phyloP scores from a whole-genome alignment of 2,113 vertebrate genomes.

The Oreochromis aureus region DNA sequence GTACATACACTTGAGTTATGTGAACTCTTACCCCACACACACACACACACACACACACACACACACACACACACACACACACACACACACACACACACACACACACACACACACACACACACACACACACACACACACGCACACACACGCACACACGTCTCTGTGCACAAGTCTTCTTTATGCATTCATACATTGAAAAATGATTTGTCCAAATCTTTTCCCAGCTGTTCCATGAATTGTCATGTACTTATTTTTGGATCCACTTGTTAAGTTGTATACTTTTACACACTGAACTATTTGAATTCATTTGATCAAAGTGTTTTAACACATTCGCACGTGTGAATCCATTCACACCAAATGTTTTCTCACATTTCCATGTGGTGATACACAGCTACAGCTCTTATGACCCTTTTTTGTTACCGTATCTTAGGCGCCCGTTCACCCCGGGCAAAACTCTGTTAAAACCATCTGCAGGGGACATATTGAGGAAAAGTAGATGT shows the following conservation, averaged over 20 bases:
- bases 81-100: too few species aligned
- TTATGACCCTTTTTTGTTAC: background rate
- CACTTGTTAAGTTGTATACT: background rate
- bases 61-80: background rate
- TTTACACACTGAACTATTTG: background rate
- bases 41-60: too few species aligned
- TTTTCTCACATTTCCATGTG: background rate
- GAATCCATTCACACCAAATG: background rate
- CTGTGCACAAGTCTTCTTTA: background rate
- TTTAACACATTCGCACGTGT: background rate
- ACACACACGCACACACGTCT: background rate
- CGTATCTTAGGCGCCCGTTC: background rate
- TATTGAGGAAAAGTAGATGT: conserved; percentile 32
- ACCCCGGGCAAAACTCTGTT: conserved; percentile 21
- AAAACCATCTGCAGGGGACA: conserved; percentile 47
- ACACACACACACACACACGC: too few species aligned
- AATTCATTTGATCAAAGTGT: background rate
- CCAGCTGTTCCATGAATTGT: background rate
- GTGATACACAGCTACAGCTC: background rate
- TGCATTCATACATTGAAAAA: background rate
- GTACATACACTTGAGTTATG: background rate
- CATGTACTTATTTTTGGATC: background rate
- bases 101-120: background rate
- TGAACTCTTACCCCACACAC: background rate
- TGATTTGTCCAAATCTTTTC: background rate